Base-by-base conservation (phyloP, 2,797 vertebrate species). In the Trachurus trachurus region DNA sequence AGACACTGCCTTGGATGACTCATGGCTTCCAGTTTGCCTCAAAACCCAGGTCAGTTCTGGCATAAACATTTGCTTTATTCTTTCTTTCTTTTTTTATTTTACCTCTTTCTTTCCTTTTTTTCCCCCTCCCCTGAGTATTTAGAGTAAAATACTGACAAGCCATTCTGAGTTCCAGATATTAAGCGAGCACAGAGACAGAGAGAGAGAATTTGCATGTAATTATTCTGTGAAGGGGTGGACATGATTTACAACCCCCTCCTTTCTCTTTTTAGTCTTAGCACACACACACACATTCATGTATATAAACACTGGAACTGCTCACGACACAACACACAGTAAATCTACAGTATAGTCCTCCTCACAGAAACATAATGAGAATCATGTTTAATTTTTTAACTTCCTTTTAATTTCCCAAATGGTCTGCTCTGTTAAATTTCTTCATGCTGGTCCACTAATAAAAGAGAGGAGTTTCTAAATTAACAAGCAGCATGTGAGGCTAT, bases 181-280 rank as follows among this genome's bases (percentile, higher is more conserved):
- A 84, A 75, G 49, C 59, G 66, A 76, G 45, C 65, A 60, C 53
- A 66, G 57, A 79, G 69, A 19, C 56, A 64, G 54, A 78, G 69
- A 67, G 72, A 83, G 74, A 75, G 26, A 85, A 84, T 92, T 89
- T 90, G 86, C 85, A 92, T 84, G 45, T 67, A 76, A 88, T 93
- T 91, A 88, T 86, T 57, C 67, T 75, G 57, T 84, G 80, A 74
- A 89, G 84, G 74, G 78, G 78, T 57, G 29, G 72, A 83, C 66
- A 67, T 75, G 50, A 89, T 84, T 85, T 72, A 84, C 77, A 69
- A 60, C 69, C 54, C 12, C 26, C 42, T 49, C 34, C 37, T 76
- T 69, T 70, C 44, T 73, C 40, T 49, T 63, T 37, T 63, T 37
- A 49, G 29, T 40, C 56, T 57, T 61, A 37, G n/a, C 64, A 60